Percentiles rank a stretch among this genome's conserved stretches.
phyloP scores from a whole-genome alignment of 2,113 vertebrate genomes.

The Manacus vitellinus region DNA sequence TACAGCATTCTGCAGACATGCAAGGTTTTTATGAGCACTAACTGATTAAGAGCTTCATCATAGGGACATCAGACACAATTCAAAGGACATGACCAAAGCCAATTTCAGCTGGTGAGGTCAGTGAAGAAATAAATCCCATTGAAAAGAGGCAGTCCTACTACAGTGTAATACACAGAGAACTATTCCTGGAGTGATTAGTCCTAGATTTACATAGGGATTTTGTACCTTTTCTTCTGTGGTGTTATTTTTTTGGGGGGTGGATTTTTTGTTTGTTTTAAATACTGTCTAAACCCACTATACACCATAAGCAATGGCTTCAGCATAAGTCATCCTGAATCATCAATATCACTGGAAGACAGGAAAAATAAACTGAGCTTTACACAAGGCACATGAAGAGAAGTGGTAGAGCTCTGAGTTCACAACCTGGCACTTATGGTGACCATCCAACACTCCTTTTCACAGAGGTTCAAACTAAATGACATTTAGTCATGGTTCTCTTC shows the following conservation, averaged over 20 bases:
- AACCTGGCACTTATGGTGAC: neutral
- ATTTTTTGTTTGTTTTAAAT: neutral
- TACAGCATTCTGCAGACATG: neutral
- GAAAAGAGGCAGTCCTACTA: neutral
- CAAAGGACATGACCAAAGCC: neutral
- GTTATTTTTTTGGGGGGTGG: neutral
- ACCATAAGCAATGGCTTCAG: neutral
- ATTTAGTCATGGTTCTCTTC: conserved; percentile 31
- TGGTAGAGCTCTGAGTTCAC: neutral
- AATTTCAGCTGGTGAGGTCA: neutral
- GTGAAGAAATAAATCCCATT: neutral
- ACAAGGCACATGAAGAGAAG: neutral
- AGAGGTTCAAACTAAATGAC: conserved; percentile 3
- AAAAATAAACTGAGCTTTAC: neutral
- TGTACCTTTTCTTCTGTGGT: neutral
- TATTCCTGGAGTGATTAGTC: neutral
- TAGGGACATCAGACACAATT: neutral
- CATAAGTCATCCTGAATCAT: neutral
- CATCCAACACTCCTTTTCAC: neutral
- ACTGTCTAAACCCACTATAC: neutral
- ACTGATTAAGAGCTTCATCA: neutral
- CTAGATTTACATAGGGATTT: neutral
- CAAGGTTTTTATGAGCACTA: neutral
- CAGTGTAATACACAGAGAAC: neutral
- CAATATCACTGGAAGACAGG: neutral